Evolutionary conservation across 2,888 invertebrate species (phyloP), one percentile per base, ranked within the genome.

Genomic region (Petrophora chlorosata): DNA sequence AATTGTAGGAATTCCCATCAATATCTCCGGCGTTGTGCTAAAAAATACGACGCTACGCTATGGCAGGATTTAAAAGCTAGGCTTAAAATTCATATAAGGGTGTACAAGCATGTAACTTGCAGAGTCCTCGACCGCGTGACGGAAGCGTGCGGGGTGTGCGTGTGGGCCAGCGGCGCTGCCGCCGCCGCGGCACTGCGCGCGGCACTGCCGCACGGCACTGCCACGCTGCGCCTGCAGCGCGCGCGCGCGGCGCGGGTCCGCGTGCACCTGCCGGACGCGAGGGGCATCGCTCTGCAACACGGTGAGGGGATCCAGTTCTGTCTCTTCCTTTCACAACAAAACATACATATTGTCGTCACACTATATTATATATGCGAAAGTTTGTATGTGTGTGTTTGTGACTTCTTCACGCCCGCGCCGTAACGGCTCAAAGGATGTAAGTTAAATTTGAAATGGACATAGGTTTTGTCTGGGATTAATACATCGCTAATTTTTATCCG

Each of bases 161-260:
- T 59, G 65, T 85, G 85, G 86, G 73, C 75, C 38, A 73, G 75
- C 63, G 88, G 80, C 9, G 40, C 49, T n/a, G 58, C 56, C 0
- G 57, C 58, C 0, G 70, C 65, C 3, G 73, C 66, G 7, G 85
- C 80, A 3, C 64, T 87, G 64, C 80, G 84, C 0, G 74, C 67
- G 0, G 84, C 81, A 5, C 71, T 85, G 47, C 63, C 63, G 51
- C 77, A 73, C 44, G 70, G 64, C 29, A 67, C 69, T 50, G 73
- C 78, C 19, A 49, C 53, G 13, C 56, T 74, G 45, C 61, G 66
- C 0, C 49, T 71, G 63, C 67, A 63, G 59, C 52, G 71, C 0
- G 47, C 66, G 7, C 49, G 69, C 3, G 67, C 70, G 0, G 9
- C 44, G 94, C 15, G 91, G 94, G 9, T 88, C 93, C 23, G 91